Conservation (phyloP, 1,140 invertebrate genomes). For the Lepeophtheirus salmonis region DNA sequence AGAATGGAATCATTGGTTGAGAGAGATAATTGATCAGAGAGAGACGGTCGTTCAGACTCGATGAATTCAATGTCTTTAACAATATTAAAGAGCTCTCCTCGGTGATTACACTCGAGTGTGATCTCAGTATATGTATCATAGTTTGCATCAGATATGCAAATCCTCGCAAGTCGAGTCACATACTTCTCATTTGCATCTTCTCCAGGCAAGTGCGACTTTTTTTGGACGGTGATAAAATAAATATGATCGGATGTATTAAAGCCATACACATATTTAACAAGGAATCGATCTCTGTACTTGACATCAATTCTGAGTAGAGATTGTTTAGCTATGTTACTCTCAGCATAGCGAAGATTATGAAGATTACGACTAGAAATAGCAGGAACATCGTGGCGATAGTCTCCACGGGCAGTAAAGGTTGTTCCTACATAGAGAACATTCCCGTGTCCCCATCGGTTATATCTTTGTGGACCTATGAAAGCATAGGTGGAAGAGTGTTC, state of each 20-base stretch:
- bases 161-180: conserved; percentile 65
- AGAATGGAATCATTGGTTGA: conserved; percentile 48
- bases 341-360: conserved; percentile 51
- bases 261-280: conserved; percentile 84
- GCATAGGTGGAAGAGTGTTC: conserved; percentile 74
- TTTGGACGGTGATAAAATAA: conserved; percentile 87
- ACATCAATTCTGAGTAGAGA: conserved; percentile 75
- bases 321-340: conserved; percentile 65
- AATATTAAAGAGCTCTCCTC: conserved; percentile 52
- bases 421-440: conserved; percentile 83
- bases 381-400: conserved; percentile 79
- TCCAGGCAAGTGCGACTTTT: conserved; percentile 62
- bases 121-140: conserved; percentile 77
- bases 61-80: conserved; percentile 67
- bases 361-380: conserved; percentile 70
- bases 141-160: conserved; percentile 78
- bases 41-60: conserved; percentile 34
- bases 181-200: conserved; percentile 66
- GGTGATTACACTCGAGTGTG: conserved; percentile 24
- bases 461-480: conserved; percentile 76
- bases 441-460: conserved; percentile 46
- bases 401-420: conserved; percentile 75
- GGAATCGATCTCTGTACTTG: conserved; percentile 78
- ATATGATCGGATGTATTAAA: conserved; percentile 84
- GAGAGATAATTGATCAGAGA: conserved; percentile 51